A percentile compares a stretch with the other conserved stretches of the same genome.
Evolutionary conservation across 2,113 vertebrate genomes (phyloP).

Genomic region (Prionailurus bengalensis): DNA sequence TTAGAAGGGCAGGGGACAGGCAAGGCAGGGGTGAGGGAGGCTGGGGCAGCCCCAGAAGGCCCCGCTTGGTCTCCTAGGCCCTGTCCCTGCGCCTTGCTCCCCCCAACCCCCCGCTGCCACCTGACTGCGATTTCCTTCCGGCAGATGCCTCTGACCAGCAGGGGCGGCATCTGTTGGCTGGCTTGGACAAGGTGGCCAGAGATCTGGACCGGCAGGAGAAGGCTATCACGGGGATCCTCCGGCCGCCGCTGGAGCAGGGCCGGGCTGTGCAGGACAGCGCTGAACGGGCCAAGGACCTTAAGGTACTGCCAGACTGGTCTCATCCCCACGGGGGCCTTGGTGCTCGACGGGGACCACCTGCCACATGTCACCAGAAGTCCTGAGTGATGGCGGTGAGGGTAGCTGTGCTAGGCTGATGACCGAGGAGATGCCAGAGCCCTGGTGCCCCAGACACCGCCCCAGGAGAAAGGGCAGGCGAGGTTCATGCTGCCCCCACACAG

Average conservation of each 20-base stretch:
- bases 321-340: not conserved
- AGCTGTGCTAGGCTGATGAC: not conserved
- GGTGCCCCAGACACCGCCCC: not conserved
- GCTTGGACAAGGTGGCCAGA: slow-evolving; percentile 93
- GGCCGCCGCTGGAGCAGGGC: slow-evolving; percentile 95
- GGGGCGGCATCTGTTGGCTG: slow-evolving; percentile 95
- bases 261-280: slow-evolving; percentile 94
- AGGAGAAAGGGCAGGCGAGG: not conserved
- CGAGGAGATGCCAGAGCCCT: not conserved
- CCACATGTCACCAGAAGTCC: not conserved
- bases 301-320: slow-evolving; percentile 81
- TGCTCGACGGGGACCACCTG: not conserved
- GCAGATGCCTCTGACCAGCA: slow-evolving; percentile 92
- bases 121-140: not conserved
- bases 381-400: not conserved
- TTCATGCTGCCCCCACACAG: not conserved
- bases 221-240: slow-evolving; percentile 90
- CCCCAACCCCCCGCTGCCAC: accelerated
- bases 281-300: slow-evolving; percentile 93
- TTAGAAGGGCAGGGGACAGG: not conserved
- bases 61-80: not conserved
- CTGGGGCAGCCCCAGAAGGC: not conserved
- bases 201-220: slow-evolving; percentile 97
- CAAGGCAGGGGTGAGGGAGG: accelerated
- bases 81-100: not conserved